These are phyloP conservation scores for Gambusia holbrooki DNA, from an alignment of 2,113 vertebrate genomes.

Conservation along the genomic window DNA sequence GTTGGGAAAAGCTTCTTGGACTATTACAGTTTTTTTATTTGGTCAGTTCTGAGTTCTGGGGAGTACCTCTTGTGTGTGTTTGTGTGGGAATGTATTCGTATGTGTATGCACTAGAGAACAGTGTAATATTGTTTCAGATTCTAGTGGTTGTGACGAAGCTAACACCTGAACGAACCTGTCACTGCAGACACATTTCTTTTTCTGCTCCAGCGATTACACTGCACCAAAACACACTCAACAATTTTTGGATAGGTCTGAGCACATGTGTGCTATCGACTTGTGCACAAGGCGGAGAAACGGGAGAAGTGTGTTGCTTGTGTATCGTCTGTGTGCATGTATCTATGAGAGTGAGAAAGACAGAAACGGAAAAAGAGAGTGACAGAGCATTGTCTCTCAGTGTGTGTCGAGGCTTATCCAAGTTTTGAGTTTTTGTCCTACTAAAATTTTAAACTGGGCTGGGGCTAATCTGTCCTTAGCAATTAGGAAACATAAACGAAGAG, in stretches of 20 bases:
- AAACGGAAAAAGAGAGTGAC: conserved; percentile 51
- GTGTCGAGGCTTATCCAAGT: conserved; percentile 40
- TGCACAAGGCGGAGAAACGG: neutral
- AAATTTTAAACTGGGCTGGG: conserved; percentile 51
- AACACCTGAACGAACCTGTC: conserved; percentile 82
- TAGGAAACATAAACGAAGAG: conserved; percentile 41
- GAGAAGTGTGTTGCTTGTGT: conserved; percentile 40
- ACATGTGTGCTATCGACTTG: conserved; percentile 16
- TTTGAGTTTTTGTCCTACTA: conserved; percentile 43
- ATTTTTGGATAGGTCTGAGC: conserved; percentile 47
- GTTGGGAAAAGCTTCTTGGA: conserved; percentile 21
- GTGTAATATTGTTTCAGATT: conserved; percentile 71
- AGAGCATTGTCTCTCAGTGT: conserved; percentile 44
- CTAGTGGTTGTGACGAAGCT: conserved; percentile 65
- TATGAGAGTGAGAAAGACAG: conserved; percentile 52
- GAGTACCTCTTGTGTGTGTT: conserved; percentile 33
- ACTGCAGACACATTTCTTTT: conserved; percentile 78
- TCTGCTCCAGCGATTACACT: conserved; percentile 77
- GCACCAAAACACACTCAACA: conserved; percentile 62
- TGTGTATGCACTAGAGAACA: conserved; percentile 59
- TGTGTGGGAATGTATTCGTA: conserved; percentile 19
- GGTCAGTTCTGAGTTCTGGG: conserved; percentile 13
- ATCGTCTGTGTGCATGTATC: conserved; percentile 32
- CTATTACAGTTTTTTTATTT: conserved; percentile 33
- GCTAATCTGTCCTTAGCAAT: conserved; percentile 51